Evolutionary conservation across 1,140 invertebrate species (phyloP).

Genomic region (Aricia agestis): DNA sequence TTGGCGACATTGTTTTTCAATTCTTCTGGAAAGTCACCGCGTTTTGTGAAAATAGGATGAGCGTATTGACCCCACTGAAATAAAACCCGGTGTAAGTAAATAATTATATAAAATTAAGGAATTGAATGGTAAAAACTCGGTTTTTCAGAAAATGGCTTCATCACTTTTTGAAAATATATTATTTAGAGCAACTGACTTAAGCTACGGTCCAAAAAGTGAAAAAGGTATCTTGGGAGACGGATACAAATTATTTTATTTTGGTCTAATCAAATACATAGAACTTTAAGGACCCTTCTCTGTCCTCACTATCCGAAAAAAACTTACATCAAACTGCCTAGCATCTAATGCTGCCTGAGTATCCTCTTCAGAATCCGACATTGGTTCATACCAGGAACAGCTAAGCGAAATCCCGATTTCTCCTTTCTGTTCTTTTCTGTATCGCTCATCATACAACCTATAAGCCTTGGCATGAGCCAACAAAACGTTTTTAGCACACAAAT

Average conservation of each 20-base stretch:
- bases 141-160: no score
- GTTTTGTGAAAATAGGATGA: slow-evolving; percentile 78
- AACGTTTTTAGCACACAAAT: slow-evolving; percentile 77
- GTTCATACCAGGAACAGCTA: slow-evolving; percentile 67
- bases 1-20: slow-evolving; percentile 76
- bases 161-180: no score
- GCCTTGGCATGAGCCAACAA: slow-evolving; percentile 78
- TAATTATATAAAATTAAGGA: no score
- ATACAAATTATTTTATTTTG: no score
- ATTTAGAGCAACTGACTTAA: no score
- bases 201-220: no score
- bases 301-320: slow-evolving; percentile 26
- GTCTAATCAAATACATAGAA: no score
- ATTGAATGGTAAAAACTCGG: no score
- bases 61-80: slow-evolving; percentile 78
- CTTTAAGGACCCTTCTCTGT: not conserved
- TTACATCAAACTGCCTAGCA: slow-evolving; percentile 68
- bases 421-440: slow-evolving; percentile 32
- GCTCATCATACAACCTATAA: slow-evolving; percentile 76
- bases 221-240: no score
- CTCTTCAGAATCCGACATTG: slow-evolving; percentile 53
- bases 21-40: slow-evolving; percentile 80
- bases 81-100: not conserved
- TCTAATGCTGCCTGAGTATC: slow-evolving; percentile 73
- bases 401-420: slow-evolving; percentile 72